Percentiles rank a stretch among this genome's conserved stretches.
These are phyloP conservation scores for Hafferia zeledoni DNA, from an alignment of 2,797 vertebrate species.

Conservation along the genomic window DNA sequence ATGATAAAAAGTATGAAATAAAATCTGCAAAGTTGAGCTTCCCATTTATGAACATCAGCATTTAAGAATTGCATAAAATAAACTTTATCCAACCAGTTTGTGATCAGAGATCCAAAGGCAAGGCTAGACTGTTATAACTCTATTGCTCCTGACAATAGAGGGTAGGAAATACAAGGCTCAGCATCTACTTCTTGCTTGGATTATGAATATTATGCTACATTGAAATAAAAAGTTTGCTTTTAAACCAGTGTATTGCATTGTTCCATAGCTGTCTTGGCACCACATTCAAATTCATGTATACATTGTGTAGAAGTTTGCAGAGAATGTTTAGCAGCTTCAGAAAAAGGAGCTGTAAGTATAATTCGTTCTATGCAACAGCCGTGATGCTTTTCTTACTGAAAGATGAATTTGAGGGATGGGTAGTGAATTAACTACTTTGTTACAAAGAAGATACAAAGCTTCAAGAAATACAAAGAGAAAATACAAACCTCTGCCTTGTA, in stretches of 20 bases:
- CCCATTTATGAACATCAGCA: not conserved
- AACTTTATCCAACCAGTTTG: not conserved
- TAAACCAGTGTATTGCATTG: not conserved
- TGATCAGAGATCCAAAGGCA: not conserved
- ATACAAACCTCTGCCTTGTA: not conserved
- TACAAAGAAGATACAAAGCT: not conserved
- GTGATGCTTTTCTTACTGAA: not conserved
- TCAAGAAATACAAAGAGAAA: not conserved
- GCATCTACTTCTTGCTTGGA: not conserved
- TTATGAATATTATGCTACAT: not conserved
- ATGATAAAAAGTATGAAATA: not conserved
- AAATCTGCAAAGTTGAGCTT: not conserved
- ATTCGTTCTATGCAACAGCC: not conserved
- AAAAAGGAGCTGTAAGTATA: not conserved
- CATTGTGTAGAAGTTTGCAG: not conserved
- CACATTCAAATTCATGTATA: not conserved
- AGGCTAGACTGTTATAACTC: not conserved
- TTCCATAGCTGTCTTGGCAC: not conserved
- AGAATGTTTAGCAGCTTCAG: not conserved
- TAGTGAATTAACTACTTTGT: not conserved
- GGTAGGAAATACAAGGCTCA: not conserved
- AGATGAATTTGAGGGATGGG: not conserved
- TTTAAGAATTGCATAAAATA: not conserved
- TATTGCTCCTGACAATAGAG: not conserved
- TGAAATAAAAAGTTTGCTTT: not conserved